phyloP scores from a whole-genome alignment of 2,888 invertebrate species.

The Apomyelois bistriatella region DNA sequence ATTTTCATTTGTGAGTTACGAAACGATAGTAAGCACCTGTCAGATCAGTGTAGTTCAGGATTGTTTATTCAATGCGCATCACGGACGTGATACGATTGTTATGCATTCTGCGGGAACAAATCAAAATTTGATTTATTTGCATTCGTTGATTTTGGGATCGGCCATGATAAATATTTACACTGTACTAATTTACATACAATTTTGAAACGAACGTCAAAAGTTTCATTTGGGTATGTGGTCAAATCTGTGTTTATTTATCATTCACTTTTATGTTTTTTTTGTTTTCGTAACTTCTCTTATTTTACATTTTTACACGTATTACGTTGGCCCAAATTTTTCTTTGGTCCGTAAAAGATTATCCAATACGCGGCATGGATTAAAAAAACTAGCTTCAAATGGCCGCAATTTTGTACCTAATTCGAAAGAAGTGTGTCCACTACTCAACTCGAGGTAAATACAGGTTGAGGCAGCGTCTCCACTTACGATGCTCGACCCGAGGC shows the following conservation, averaged over 20 bases:
- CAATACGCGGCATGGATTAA: too few relatives aligned
- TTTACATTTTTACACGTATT: too few relatives aligned
- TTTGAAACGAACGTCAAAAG: background rate
- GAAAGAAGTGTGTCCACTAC: too few relatives aligned
- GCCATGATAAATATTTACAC: background rate
- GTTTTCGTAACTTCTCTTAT: background rate
- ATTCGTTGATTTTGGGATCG: conserved; percentile 36
- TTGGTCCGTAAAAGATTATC: too few relatives aligned
- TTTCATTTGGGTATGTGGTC: background rate
- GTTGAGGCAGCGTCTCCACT: too few relatives aligned
- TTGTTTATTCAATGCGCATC: conserved; percentile 61
- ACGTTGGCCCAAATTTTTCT: too few relatives aligned
- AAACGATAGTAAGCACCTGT: conserved; percentile 1
- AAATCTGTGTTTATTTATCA: background rate
- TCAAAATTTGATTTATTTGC: conserved; percentile 61
- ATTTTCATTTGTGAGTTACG: conserved; percentile 4
- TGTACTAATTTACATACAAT: background rate
- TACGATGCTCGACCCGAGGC: too few relatives aligned
- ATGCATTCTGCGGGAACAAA: conserved; percentile 49
- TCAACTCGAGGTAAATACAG: too few relatives aligned
- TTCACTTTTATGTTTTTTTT: background rate
- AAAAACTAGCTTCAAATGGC: too few relatives aligned
- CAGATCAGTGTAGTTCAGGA: background rate
- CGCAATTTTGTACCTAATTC: too few relatives aligned
- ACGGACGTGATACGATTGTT: conserved; percentile 56